Base-by-base conservation (phyloP, 2,113 vertebrate genomes). In the Syrrhaptes paradoxus region DNA sequence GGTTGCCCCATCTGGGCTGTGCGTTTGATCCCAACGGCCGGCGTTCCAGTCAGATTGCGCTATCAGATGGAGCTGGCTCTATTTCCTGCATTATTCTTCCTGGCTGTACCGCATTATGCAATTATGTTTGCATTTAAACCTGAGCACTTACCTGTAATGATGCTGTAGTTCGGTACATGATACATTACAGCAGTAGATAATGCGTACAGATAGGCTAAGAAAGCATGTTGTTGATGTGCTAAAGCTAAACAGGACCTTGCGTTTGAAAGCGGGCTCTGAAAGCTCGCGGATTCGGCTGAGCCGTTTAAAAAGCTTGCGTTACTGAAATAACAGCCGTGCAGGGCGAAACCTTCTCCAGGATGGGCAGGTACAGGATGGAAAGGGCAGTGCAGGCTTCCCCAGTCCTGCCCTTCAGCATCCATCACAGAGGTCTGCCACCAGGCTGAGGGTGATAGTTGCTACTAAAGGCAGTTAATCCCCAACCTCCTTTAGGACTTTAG, bases 41-140 rank as follows among this genome's bases (percentile, higher is more conserved):
- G 88, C 61, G 80, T 94, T 97, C 94, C 97, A 97, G 97, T 96
- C 97, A 97, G 96, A 97, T 96, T 97, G 87, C 77, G 31, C 96
- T 98, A 98, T 98, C 98, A 98, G 98, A 98, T 97, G 97, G 97
- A 97, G 97, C 94, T 87, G 91, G 91, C 93, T 97, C 97, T 97
- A 95, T 97, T 98, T 98, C 98, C 97, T 98, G 96, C 94, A 95
- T 97, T 96, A 96, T 96, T 96, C 96, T 98, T 98, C 95, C 97
- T 97, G 97, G 96, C 94, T 97, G 96, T 95, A 92, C 96, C 93
- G 32, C 95, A 95, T 98, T 98, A 98, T 98, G 98, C 94, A 97
- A 98, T 98, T 98, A 98, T 96, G 94, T 97, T 97, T 97, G 96
- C 97, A 98, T 98, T 98, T 98, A 97, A 98, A 98, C 95, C 96